These are phyloP conservation scores for Cephalopterus ornatus DNA, from an alignment of 2,113 vertebrate species.

Conservation along the genomic window DNA sequence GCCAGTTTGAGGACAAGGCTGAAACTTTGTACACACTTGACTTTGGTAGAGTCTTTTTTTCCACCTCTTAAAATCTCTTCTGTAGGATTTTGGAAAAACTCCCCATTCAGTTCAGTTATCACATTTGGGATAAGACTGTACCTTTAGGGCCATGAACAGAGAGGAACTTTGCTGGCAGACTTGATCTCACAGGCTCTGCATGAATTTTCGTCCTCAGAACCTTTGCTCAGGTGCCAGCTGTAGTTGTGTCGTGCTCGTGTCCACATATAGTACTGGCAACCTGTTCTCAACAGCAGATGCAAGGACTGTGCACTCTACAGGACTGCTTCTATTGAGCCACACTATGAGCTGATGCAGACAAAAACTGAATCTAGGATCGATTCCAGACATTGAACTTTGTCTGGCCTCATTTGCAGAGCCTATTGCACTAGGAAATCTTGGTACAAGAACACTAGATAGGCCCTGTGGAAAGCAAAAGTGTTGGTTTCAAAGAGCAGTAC, in stretches of 20 bases:
- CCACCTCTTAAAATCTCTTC: background rate
- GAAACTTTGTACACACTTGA: background rate
- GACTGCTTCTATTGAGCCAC: background rate
- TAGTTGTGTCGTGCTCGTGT: background rate
- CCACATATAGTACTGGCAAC: accelerated
- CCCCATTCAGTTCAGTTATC: background rate
- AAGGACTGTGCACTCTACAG: background rate
- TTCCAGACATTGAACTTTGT: background rate
- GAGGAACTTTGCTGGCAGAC: background rate
- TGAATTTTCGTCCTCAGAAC: background rate
- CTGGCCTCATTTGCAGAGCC: background rate
- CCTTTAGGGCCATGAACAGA: background rate
- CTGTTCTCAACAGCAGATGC: background rate
- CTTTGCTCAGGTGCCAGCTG: background rate
- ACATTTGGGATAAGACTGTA: background rate
- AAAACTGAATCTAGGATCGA: background rate
- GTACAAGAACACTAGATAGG: background rate
- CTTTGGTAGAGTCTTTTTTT: background rate
- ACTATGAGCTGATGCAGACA: background rate
- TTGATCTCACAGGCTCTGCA: background rate
- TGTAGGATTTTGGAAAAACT: background rate
- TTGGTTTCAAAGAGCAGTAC: background rate
- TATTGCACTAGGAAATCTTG: background rate
- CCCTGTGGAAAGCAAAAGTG: background rate
- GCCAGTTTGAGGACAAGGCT: background rate